phyloP scores from a whole-genome alignment of 1,140 invertebrate species.

The Lysiphlebus fabarum region DNA sequence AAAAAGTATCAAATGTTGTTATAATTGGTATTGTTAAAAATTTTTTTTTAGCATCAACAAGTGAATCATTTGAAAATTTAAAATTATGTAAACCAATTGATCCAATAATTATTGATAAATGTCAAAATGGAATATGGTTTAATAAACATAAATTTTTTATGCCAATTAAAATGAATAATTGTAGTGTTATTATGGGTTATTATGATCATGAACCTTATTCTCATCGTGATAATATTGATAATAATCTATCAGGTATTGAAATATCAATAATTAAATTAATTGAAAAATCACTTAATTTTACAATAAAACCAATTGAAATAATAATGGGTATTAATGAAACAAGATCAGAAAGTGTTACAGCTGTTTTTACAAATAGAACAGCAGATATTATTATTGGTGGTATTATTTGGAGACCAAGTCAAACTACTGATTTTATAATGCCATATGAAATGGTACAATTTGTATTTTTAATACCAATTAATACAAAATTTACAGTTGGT shows the following conservation, averaged over 20 bases:
- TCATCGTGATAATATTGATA: conserved; percentile 2
- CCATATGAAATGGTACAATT: conserved; percentile 40
- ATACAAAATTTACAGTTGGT: conserved; percentile 31
- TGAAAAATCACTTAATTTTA: conserved; percentile 3
- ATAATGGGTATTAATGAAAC: neutral
- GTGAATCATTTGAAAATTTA: conserved; percentile 20
- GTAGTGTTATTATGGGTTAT: conserved; percentile 28
- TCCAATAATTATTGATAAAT: conserved; percentile 29
- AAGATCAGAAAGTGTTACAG: neutral
- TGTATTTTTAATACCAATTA: conserved; percentile 39
- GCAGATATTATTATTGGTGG: conserved; percentile 41
- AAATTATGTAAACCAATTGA: conserved; percentile 22
- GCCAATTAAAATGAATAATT: conserved; percentile 26
- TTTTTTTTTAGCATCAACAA: conserved; percentile 30
- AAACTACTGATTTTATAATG: conserved; percentile 29
- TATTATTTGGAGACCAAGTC: conserved; percentile 30
- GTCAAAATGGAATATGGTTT: conserved; percentile 16
- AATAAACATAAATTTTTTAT: conserved; percentile 5
- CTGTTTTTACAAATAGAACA: neutral
- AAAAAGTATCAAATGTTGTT: conserved; percentile 26
- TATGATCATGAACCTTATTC: conserved; percentile 35
- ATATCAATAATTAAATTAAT: conserved; percentile 10
- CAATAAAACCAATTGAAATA: neutral
- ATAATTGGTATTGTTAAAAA: conserved; percentile 31
- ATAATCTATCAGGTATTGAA: conserved; percentile 26